phyloP scores from a whole-genome alignment of 2,797 vertebrate species.

The Tapera naevia region DNA sequence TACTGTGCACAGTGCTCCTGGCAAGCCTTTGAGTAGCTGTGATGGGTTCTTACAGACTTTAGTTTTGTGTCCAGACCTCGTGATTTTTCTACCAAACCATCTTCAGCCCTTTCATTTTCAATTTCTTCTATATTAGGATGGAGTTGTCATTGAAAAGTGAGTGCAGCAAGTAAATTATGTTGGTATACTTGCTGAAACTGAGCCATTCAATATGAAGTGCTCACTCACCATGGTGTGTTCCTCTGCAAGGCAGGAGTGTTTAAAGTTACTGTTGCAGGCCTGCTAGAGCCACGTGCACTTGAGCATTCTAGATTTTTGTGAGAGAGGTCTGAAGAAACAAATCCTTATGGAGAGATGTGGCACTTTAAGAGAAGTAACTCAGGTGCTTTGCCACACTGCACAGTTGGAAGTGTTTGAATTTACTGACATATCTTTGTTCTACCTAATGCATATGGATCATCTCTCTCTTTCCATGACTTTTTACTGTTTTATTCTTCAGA shows the following conservation, averaged over 20 bases:
- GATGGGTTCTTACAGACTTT: neutral
- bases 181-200: neutral
- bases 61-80: neutral
- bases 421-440: neutral
- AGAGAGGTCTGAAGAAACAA: neutral
- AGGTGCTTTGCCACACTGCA: neutral
- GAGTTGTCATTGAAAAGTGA: neutral
- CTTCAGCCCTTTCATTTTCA: neutral
- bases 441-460: neutral
- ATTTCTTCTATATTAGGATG: neutral
- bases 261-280: neutral
- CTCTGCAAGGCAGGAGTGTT: neutral
- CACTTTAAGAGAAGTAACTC: neutral
- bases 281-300: neutral
- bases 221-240: neutral
- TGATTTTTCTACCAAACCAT: neutral
- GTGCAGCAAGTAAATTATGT: neutral
- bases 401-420: neutral
- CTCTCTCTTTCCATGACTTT: neutral
- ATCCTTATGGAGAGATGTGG: neutral
- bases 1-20: neutral
- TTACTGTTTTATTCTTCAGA: constrained; percentile 12
- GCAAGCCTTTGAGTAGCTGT: neutral
- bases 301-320: neutral
- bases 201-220: neutral